These are phyloP conservation scores for Austrolebias charrua DNA, from an alignment of 2,797 vertebrate species.

Conservation along the genomic window DNA sequence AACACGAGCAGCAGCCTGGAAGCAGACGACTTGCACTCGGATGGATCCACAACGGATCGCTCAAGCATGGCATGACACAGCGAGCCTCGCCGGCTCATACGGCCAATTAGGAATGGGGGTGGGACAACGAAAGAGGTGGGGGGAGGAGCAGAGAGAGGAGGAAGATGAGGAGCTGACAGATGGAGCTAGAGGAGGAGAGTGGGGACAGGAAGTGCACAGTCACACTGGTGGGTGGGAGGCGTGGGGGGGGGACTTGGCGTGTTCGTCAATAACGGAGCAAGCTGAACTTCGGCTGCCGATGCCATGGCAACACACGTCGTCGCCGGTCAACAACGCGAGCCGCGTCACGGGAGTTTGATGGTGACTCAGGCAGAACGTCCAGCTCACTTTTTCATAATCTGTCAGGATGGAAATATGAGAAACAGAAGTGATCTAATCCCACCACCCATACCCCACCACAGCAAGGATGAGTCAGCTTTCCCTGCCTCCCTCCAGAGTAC, in stretches of 20 bases:
- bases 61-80: slow-evolving; percentile 43
- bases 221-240: slow-evolving; percentile 56
- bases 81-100: slow-evolving; percentile 21
- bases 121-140: slow-evolving; percentile 31
- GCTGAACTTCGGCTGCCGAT: slow-evolving; percentile 36
- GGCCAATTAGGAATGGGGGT: slow-evolving; percentile 59
- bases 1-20: slow-evolving; percentile 47
- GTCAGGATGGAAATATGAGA: neutral
- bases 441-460: neutral
- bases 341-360: neutral
- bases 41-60: slow-evolving; percentile 21
- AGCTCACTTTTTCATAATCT: slow-evolving; percentile 6
- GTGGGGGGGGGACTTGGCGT: slow-evolving; percentile 22
- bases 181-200: slow-evolving; percentile 35
- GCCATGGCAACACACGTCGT: slow-evolving; percentile 44
- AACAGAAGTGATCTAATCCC: neutral
- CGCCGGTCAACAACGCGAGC: slow-evolving; percentile 6
- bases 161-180: slow-evolving; percentile 51
- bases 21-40: slow-evolving; percentile 23
- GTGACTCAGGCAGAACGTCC: slow-evolving; percentile 13
- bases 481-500: slow-evolving; percentile 41
- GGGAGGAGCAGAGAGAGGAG: slow-evolving; percentile 27
- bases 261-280: slow-evolving; percentile 16
- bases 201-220: slow-evolving; percentile 36
- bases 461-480: slow-evolving; percentile 49